Base-by-base conservation (phyloP, 1,140 invertebrate genomes). In the Elysia chlorotica region DNA sequence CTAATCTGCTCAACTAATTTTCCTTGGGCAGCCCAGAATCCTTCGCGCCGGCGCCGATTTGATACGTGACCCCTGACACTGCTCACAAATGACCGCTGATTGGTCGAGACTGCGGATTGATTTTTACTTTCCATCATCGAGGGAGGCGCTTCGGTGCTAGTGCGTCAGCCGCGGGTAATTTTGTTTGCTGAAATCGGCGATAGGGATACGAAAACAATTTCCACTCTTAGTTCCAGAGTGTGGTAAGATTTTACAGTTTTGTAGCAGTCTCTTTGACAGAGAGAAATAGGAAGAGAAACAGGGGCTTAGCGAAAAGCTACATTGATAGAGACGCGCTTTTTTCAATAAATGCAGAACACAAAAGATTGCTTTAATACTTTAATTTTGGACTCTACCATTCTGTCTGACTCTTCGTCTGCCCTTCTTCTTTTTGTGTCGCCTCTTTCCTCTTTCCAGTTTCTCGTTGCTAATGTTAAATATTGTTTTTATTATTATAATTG, bases 31-130 rank as follows among this genome's bases (percentile, higher is more conserved):
- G 23, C 23, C 41, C 65, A 2, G 36, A 23, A 31, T 66, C 37
- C 28, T 33, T 2, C 30, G 48, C 17, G 25, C 30, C 25, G 28
- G 48, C 48, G 65, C 28, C 65, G 17, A 67, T 37, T 67, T 67
- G 23, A 67, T 67, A 48, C 2, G 28, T 25, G 28, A 67, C 65
- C 48, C 36, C 41, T 67, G 65, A 67, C 65, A 38, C 28, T 31
- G 30, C 23, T 37, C 65, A 67, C 65, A 67, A 67, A 67, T 67
- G 65, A 67, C 65, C 65, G 33, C 65, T 67, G 65, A 67, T 67
- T 67, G 65, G 65, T 67, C 17, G 41, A 67, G 48, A 31, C 41
- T 33, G 65, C 14, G 28, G 65, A 67, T 67, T 67, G 65, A 67
- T 67, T 67, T 67, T 67, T 23, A 54, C 65, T 48, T 66, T 25